Base-by-base conservation (phyloP, 1,140 invertebrate species). In the Yoshiicerus persimilis region DNA sequence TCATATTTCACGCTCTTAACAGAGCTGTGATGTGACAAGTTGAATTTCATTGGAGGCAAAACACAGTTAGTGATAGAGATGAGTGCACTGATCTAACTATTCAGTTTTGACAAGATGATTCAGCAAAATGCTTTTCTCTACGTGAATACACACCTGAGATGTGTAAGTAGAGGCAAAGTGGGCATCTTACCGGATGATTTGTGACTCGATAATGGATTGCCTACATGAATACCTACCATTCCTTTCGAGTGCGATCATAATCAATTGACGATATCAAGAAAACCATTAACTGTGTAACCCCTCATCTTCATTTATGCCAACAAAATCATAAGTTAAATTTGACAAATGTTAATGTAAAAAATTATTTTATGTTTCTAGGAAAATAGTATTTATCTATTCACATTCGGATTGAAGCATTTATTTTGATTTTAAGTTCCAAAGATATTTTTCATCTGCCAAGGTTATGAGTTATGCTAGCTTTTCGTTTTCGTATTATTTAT, bases 121-220 rank as follows among this genome's bases (percentile, higher is more conserved):
- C 86, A 87, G 86, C 86, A 27, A 83, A 87, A 86, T 75, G 1
- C 13, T 86, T n/a, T 23, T 83, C 70, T 80, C 86, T 83, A 27
- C 86, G 66, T 86, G 62, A 86, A 70, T 86, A 75, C 64, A 86
- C 64, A 86, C 64, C 64, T 86, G 86, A 86, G 86, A 75, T 36
- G 34, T 16, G 66, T 86, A 80, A 80, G 34, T 80, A 38, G 34
- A 80, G 70, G 75, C 75, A 80, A 80, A 80, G 75, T 80, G 75
- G 75, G 34, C 75, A 80, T 80, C 75, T 80, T 80, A 80, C 75
- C 75, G 75, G 75, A 80, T 80, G 75, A 80, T 80, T 80, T 80
- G 75, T 80, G 75, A 80, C 75, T 34, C 20, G 11, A 38, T 80
- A 80, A 80, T 80, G 75, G 75, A 80, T 80, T 80, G 34, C 32